A percentile compares a stretch with the other conserved stretches of the same genome.
These are phyloP conservation scores for Cryptocephalus moraei DNA, from an alignment of 2,888 invertebrate species.

Conservation along the genomic window DNA sequence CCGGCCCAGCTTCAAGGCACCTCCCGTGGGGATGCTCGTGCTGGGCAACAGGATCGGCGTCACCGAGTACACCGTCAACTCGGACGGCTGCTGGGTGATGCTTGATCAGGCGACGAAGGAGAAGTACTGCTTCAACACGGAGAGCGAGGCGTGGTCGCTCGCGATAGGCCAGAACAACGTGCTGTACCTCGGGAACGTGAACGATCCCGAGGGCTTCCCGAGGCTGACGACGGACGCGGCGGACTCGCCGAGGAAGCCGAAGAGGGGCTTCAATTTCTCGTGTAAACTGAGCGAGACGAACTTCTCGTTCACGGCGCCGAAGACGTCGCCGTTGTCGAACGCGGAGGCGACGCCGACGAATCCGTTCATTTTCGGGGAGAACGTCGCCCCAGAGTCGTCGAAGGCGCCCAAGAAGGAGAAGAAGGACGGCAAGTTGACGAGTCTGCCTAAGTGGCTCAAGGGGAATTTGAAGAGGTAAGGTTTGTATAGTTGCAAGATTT, in stretches of 20 bases:
- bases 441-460: slow-evolving; percentile 48
- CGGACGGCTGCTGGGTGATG: slow-evolving; percentile 57
- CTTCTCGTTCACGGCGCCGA: slow-evolving; percentile 16
- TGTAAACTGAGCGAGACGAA: slow-evolving; percentile 17
- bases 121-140: slow-evolving; percentile 56
- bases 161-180: slow-evolving; percentile 53
- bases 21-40: slow-evolving; percentile 55
- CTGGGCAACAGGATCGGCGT: slow-evolving; percentile 55
- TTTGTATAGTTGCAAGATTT: too few relatives aligned
- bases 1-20: slow-evolving; percentile 55
- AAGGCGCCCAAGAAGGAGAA: slow-evolving; percentile 33
- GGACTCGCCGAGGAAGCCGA: slow-evolving; percentile 21
- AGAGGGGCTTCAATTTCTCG: slow-evolving; percentile 52
- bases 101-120: slow-evolving; percentile 50
- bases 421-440: slow-evolving; percentile 39
- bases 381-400: slow-evolving; percentile 25
- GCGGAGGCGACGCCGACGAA: slow-evolving; percentile 25
- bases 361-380: slow-evolving; percentile 40
- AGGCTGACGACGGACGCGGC: slow-evolving; percentile 17
- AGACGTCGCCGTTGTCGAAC: slow-evolving; percentile 11
- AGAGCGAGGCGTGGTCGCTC: slow-evolving; percentile 63
- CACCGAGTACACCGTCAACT: slow-evolving; percentile 53
- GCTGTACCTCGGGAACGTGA: slow-evolving; percentile 51
- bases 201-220: slow-evolving; percentile 16
- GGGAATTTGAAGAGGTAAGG: slow-evolving; percentile 34